phyloP scores from a whole-genome alignment of 2,888 invertebrate genomes.

The Pedicia rivosa region DNA sequence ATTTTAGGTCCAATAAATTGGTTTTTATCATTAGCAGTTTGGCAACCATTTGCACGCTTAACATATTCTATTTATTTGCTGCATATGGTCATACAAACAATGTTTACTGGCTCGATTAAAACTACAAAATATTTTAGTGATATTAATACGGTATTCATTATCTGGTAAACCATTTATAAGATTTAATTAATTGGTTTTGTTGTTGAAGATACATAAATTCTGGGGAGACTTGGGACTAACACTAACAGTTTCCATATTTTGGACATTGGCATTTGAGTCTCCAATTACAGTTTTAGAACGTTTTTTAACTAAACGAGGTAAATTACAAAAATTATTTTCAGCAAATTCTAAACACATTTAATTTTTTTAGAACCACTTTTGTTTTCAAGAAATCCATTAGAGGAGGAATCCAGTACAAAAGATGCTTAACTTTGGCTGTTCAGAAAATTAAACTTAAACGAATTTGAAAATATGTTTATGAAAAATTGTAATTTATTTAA shows the following conservation, averaged over 20 bases:
- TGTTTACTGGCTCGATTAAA: slow-evolving; percentile 7
- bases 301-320: no score
- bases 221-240: slow-evolving; percentile 13
- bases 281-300: slow-evolving; percentile 12
- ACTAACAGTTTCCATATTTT: slow-evolving; percentile 9
- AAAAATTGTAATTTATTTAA: no score
- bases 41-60: slow-evolving; percentile 13
- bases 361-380: background rate
- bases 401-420: no score
- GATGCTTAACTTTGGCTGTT: no score
- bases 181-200: background rate
- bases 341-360: no score
- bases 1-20: slow-evolving; percentile 12
- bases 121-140: slow-evolving; percentile 1
- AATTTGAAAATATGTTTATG: no score
- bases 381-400: background rate
- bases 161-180: background rate
- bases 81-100: slow-evolving; percentile 11
- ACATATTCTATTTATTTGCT: slow-evolving; percentile 13
- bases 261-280: slow-evolving; percentile 13
- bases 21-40: slow-evolving; percentile 11
- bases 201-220: slow-evolving; percentile 11
- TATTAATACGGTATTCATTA: background rate
- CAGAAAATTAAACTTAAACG: no score
- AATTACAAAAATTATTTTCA: no score